Conservation (phyloP, 2,888 invertebrate genomes). For the Meiosimyza decipiens region DNA sequence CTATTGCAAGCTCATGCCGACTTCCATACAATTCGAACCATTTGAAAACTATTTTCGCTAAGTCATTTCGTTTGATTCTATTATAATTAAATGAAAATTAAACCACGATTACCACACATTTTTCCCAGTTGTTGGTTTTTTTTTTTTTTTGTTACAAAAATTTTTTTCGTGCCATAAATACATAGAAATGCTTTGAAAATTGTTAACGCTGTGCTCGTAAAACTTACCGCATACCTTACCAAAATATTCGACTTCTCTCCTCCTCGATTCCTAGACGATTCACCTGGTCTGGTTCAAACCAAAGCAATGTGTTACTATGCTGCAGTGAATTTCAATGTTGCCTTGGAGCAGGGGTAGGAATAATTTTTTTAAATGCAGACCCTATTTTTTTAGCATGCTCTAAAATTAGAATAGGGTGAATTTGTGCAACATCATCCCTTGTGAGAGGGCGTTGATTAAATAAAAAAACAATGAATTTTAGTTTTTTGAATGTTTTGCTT, state of each 20-base stretch:
- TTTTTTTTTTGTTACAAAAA: not conserved
- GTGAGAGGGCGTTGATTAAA: not conserved
- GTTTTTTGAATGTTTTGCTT: slow-evolving; percentile 7
- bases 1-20: no score
- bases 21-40: not conserved
- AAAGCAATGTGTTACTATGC: not conserved
- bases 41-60: slow-evolving; percentile 3
- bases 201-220: not conserved
- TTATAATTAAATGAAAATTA: slow-evolving; percentile 7
- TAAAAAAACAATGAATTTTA: not conserved
- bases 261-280: not conserved
- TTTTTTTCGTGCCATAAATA: no score
- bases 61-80: not conserved
- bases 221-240: not conserved
- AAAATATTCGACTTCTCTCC: not conserved
- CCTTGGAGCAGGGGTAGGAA: not conserved
- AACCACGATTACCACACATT: not conserved
- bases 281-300: not conserved
- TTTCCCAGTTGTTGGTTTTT: not conserved
- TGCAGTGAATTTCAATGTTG: not conserved
- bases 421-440: not conserved
- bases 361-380: not conserved
- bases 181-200: not conserved
- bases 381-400: not conserved
- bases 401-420: not conserved